Evolutionary conservation across 1,140 invertebrate species (phyloP), one percentile per base, ranked within the genome.

Genomic region (Streblospio benedicti): DNA sequence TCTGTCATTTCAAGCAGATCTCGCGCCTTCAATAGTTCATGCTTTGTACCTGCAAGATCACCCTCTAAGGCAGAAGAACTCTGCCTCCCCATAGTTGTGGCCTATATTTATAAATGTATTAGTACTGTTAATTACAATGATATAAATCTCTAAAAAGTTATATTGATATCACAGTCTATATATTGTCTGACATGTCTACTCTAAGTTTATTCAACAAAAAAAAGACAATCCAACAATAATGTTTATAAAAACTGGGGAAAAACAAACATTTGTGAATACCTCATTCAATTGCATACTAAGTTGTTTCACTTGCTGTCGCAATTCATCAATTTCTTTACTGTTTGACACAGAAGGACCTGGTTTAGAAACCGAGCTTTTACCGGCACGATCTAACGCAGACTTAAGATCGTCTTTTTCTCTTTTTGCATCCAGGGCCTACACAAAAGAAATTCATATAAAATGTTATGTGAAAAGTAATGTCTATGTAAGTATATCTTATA

Each of bases 1-100:
- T 80, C 76, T 35, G 76, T 75, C 69, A 79, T 69, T 57, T 78
- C 75, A 33, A 80, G 57, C 70, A 80, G 81, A 31, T 81, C 79
- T 60, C 81, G 73, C 5, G 81, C 66, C 43, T 66, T 66, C 5
- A 78, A 65, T 27, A 77, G 68, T 61, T 77, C 74, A 59, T 77
- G 76, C 65, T 77, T 78, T 2, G 75, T 73, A 30, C 60, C 66
- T 18, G 67, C 64, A 18, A 78, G 60, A n/a, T n/a, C n/a, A n/a
- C n/a, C n/a, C n/a, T n/a, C n/a, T n/a, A n/a, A n/a, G n/a, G n/a
- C n/a, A n/a, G n/a, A n/a, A n/a, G n/a, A n/a, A n/a, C n/a, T n/a
- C n/a, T n/a, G n/a, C n/a, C n/a, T n/a, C n/a, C n/a, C n/a, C n/a
- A n/a, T n/a, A n/a, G n/a, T n/a, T n/a, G n/a, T n/a, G n/a, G n/a